Percentiles rank a stretch among this genome's conserved stretches.
These are phyloP conservation scores for Andrena chrysosceles DNA, from an alignment of 2,888 invertebrate species.

Conservation along the genomic window DNA sequence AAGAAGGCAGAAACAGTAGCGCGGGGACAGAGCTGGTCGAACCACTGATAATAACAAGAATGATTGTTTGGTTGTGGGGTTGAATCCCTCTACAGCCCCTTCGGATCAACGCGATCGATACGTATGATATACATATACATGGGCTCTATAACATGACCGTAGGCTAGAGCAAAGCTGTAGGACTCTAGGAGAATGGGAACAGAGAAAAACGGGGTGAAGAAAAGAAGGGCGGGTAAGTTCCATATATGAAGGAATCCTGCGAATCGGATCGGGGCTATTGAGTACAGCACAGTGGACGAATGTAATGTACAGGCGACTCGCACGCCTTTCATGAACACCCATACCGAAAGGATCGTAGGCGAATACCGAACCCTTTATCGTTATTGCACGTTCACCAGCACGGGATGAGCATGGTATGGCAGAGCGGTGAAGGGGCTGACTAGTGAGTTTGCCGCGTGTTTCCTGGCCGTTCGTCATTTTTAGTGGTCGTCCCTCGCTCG, in stretches of 20 bases:
- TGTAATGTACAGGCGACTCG: constrained; percentile 60
- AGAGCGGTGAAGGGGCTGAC: constrained; percentile 35
- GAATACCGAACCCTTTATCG: constrained; percentile 70
- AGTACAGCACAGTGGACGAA: constrained; percentile 56
- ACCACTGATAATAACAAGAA: constrained; percentile 36
- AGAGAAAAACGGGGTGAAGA: neutral
- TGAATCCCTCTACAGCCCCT: neutral
- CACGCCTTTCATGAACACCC: constrained; percentile 47
- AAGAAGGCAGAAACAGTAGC: constrained; percentile 18
- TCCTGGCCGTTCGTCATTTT: constrained; percentile 75
- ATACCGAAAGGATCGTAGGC: constrained; percentile 48
- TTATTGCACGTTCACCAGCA: constrained; percentile 62
- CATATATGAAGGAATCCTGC: constrained; percentile 57
- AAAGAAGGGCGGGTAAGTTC: neutral
- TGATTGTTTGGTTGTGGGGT: constrained; percentile 27
- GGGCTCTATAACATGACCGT: neutral
- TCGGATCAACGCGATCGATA: neutral
- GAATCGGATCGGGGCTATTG: constrained; percentile 67
- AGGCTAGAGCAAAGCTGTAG: neutral
- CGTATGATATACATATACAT: neutral
- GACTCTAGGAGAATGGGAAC: neutral
- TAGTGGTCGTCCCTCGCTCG: constrained; percentile 70
- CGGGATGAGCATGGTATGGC: neutral
- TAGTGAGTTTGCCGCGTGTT: constrained; percentile 67
- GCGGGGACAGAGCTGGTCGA: constrained; percentile 33